Percentiles rank a stretch among this genome's conserved stretches.
Conservation (phyloP, 1,140 invertebrate species). For the Drosophila navojoa region DNA sequence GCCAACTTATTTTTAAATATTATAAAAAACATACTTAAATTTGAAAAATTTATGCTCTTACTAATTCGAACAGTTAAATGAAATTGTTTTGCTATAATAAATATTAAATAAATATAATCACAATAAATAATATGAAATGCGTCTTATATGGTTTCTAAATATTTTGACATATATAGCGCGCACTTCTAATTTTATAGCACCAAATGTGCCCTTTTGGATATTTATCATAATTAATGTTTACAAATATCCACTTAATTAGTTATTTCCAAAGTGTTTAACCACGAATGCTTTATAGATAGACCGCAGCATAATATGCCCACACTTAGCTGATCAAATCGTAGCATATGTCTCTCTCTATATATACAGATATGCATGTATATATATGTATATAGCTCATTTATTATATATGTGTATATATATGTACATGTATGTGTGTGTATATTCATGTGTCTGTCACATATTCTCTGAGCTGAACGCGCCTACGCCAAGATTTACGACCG, state of each 20-base stretch:
- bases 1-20: too few relatives aligned
- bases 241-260: conserved; percentile 1
- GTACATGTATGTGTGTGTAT: conserved; percentile 9
- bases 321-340: conserved; percentile 10
- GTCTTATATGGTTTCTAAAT: too few relatives aligned
- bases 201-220: neutral
- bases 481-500: conserved; percentile 64
- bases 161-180: neutral
- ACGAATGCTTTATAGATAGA: neutral
- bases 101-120: too few relatives aligned
- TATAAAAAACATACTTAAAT: too few relatives aligned
- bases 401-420: neutral
- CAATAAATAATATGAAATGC: too few relatives aligned
- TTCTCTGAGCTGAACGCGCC: conserved; percentile 28
- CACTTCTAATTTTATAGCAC: neutral
- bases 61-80: too few relatives aligned
- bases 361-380: neutral
- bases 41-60: too few relatives aligned
- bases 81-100: too few relatives aligned
- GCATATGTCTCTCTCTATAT: conserved; percentile 5
- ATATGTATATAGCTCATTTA: neutral
- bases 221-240: neutral
- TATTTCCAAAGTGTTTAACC: neutral
- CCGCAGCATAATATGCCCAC: neutral
- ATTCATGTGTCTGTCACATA: conserved; percentile 29